Conservation (phyloP, 2,888 invertebrate genomes). For the Sarcophaga subvicina region DNA sequence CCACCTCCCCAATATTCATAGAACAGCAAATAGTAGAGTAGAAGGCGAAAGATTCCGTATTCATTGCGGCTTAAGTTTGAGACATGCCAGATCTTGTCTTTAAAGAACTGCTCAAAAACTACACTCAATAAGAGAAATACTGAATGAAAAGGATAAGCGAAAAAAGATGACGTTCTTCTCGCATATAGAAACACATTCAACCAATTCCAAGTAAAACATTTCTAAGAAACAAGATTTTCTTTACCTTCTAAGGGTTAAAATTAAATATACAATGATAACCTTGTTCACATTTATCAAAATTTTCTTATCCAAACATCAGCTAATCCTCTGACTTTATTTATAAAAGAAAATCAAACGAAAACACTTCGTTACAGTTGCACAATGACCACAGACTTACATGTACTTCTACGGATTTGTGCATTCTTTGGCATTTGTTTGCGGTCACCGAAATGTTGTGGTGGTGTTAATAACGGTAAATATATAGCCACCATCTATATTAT, state of each 20-base stretch:
- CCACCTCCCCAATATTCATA: too few species aligned
- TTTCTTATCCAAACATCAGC: background rate
- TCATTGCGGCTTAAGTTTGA: too few species aligned
- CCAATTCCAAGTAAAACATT: too few species aligned
- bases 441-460: slow-evolving; percentile 1
- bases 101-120: too few species aligned
- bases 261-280: background rate
- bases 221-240: too few species aligned
- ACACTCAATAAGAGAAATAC: too few species aligned
- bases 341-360: background rate
- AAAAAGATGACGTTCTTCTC: too few species aligned
- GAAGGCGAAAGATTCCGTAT: too few species aligned
- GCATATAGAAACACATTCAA: too few species aligned
- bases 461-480: background rate
- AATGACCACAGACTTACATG: slow-evolving; percentile 47
- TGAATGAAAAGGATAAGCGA: too few species aligned
- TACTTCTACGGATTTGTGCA: slow-evolving; percentile 53
- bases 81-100: too few species aligned
- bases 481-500: slow-evolving; percentile 40
- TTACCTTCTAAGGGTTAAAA: background rate
- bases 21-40: too few species aligned
- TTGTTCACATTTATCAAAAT: background rate
- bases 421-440: slow-evolving; percentile 58
- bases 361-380: background rate
- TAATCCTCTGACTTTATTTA: background rate